Conservation (phyloP, 1,140 invertebrate species). For the Procambarus virginalis region DNA sequence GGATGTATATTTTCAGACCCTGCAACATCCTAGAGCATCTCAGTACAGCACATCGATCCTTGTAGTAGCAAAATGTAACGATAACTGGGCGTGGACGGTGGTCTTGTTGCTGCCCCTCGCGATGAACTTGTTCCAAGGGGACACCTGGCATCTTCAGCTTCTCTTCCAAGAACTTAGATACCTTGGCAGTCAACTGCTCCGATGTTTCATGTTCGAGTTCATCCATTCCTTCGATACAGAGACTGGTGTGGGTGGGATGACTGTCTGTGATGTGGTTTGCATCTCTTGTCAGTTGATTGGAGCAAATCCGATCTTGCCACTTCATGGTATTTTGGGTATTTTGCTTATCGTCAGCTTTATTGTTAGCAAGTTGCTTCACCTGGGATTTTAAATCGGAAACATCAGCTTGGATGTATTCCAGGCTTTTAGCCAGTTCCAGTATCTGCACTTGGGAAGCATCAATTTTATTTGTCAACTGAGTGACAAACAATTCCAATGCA, state of each 20-base stretch:
- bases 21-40: conserved; percentile 6
- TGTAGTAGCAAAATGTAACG: background rate
- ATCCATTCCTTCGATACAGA: conserved; percentile 9
- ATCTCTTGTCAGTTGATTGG: background rate
- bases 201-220: background rate
- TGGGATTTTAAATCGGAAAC: background rate
- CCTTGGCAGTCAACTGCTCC: background rate
- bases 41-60: background rate
- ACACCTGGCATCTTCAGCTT: conserved; percentile 1
- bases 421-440: conserved; percentile 2
- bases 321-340: background rate
- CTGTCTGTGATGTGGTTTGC: background rate
- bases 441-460: conserved; percentile 13
- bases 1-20: background rate
- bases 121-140: background rate
- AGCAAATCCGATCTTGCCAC: background rate
- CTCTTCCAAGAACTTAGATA: background rate
- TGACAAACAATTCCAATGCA: conserved; percentile 10
- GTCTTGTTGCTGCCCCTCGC: background rate
- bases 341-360: background rate
- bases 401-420: conserved; percentile 14
- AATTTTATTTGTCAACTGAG: conserved; percentile 2
- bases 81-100: background rate
- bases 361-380: background rate
- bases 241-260: background rate